Evolutionary conservation across 2,113 vertebrate species (phyloP).

Genomic region (Tachysurus fulvidraco): DNA sequence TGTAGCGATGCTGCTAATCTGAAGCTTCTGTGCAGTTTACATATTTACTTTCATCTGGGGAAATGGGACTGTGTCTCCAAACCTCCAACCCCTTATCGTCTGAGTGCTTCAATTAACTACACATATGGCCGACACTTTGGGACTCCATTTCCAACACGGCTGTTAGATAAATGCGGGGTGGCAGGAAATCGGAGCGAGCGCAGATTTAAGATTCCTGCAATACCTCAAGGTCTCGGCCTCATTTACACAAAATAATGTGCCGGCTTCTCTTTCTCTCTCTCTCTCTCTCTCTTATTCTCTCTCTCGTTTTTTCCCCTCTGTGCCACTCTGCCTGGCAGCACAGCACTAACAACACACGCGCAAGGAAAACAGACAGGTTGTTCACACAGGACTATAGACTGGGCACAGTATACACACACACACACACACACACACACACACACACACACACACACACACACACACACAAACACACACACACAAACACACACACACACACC

Average conservation of each 20-base stretch:
- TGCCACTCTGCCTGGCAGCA: slow-evolving; percentile 10
- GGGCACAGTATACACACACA: neutral
- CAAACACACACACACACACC: slow-evolving; percentile 14
- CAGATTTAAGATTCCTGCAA: slow-evolving; percentile 68
- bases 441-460: slow-evolving; percentile 18
- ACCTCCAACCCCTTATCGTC: slow-evolving; percentile 43
- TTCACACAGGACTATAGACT: neutral
- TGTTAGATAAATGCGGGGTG: slow-evolving; percentile 46
- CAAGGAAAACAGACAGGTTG: neutral
- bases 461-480: slow-evolving; percentile 18
- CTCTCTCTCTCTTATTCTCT: neutral
- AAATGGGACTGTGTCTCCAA: neutral
- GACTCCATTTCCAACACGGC: slow-evolving; percentile 45
- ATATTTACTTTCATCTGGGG: slow-evolving; percentile 25
- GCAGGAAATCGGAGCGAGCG: slow-evolving; percentile 58
- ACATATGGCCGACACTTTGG: slow-evolving; percentile 47
- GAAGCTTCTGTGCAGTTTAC: slow-evolving; percentile 15
- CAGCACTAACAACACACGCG: slow-evolving; percentile 5
- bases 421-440: slow-evolving; percentile 19
- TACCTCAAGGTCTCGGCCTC: slow-evolving; percentile 72
- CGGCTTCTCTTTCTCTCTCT: slow-evolving; percentile 53
- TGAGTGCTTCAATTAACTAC: slow-evolving; percentile 53
- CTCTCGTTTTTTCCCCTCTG: neutral
- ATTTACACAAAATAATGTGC: slow-evolving; percentile 73
- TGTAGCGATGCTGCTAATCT: neutral